Evolutionary conservation across 2,797 vertebrate species (phyloP).

Genomic region (Tamandua tetradactyla): DNA sequence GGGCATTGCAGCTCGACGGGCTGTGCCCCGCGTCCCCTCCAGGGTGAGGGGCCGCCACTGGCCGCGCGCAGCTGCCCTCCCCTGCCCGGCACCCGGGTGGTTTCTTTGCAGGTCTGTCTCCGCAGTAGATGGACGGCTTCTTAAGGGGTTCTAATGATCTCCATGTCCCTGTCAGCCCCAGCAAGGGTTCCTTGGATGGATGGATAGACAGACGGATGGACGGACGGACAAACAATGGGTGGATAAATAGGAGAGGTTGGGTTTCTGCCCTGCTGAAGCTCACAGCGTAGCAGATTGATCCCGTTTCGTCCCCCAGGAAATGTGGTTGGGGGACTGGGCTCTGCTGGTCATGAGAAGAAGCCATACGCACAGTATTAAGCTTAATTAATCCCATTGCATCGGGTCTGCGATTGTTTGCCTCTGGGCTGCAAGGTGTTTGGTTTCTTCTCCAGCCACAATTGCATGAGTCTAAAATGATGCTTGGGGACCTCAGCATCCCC

Average conservation of each 20-base stretch:
- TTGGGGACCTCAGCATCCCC: not conserved
- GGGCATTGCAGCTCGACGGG: not conserved
- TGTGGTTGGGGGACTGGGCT: not conserved
- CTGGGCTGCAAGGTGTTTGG: not conserved
- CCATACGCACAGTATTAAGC: not conserved
- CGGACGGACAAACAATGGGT: slow-evolving; percentile 24
- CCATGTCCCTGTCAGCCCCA: slow-evolving; percentile 14
- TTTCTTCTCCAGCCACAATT: not conserved
- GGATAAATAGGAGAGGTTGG: slow-evolving; percentile 32
- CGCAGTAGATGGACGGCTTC: slow-evolving; percentile 28
- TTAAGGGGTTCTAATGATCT: slow-evolving; percentile 51
- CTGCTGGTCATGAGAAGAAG: not conserved
- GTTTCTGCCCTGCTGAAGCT: not conserved
- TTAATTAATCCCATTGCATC: not conserved
- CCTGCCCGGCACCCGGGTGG: not conserved
- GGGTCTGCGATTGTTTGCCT: not conserved
- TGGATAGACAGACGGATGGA: not conserved
- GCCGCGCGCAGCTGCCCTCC: not conserved
- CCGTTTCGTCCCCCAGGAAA: not conserved
- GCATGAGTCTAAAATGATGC: not conserved
- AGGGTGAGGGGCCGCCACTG: not conserved
- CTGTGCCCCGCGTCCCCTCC: not conserved
- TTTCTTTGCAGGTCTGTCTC: slow-evolving; percentile 65
- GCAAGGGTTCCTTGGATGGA: slow-evolving; percentile 39
- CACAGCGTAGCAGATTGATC: not conserved